Base-by-base conservation (phyloP, 2,888 invertebrate genomes). In the Aromia moschata region DNA sequence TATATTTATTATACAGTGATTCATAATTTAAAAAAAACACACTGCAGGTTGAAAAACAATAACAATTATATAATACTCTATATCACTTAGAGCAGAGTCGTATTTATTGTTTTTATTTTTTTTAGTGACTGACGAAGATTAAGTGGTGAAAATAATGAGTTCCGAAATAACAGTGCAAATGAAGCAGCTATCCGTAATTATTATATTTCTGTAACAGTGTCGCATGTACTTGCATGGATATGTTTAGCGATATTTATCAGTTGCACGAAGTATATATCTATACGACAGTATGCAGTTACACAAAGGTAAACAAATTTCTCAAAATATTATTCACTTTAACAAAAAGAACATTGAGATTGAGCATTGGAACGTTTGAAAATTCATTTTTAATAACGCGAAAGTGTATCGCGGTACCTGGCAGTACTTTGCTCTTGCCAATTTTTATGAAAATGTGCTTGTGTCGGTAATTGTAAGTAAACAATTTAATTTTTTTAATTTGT, bases 191-290 rank as follows among this genome's bases (percentile, higher is more conserved):
- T 56, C 44, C 37, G 64, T 64, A 64, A 64, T 60, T 64, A 64
- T 54, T 54, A 54, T 36, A 14, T 54, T 59, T 45, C 14, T 56
- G 30, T 60, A 62, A 61, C 43, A 46, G 52, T 54, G 54, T 54
- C 51, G 62, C 60, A 63, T 60, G 65, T 58, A 20, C 40, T 45
- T 65, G 65, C 65, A 65, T 65, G 62, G 65, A 65, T 51, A 47
- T 62, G 51, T 63, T 65, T 51, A 60, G 54, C 33, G 55, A 61
- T 12, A 46, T 65, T 46, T 65, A 65, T 53, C 56, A 55, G 40
- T 63, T 65, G 65, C 65, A 65, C 55, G 65, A 65, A 54, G 38
- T 47, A 49, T 58, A 65, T 33, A 37, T 65, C 51, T 58, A 41
- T 53, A 56, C 56, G 30, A 62, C 46, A 60, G 17, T 65, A 65